These are phyloP conservation scores for Pseudeuparius sepicola DNA, from an alignment of 2,888 invertebrate species.

Conservation along the genomic window DNA sequence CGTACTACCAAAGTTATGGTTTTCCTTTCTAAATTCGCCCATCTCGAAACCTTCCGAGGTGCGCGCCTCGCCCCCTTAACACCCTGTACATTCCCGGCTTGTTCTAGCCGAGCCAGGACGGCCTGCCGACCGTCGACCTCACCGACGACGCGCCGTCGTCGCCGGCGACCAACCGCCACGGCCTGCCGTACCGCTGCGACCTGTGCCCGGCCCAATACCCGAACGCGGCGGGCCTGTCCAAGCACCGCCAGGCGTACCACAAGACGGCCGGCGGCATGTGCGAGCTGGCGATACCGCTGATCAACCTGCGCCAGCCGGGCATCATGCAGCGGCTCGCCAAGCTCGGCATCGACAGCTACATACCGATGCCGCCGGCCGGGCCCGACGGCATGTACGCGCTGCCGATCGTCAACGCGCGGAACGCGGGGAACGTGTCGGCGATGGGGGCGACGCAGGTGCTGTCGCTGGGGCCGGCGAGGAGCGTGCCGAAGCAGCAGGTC, in stretches of 20 bases:
- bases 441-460: constrained; percentile 61
- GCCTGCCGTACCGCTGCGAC: constrained; percentile 50
- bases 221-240: constrained; percentile 45
- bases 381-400: constrained; percentile 48
- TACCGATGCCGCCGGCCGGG: constrained; percentile 53
- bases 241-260: constrained; percentile 56
- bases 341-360: constrained; percentile 64
- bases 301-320: constrained; percentile 60
- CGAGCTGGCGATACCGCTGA: constrained; percentile 63
- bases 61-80: too few relatives aligned
- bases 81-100: too few relatives aligned
- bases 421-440: constrained; percentile 37
- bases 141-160: constrained; percentile 40
- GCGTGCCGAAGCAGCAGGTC: constrained; percentile 31
- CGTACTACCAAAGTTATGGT: too few relatives aligned
- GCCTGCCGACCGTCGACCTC: constrained; percentile 42
- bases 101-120: constrained; percentile 12
- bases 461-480: constrained; percentile 58
- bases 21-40: too few relatives aligned
- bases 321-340: constrained; percentile 52
- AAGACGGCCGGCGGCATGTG: constrained; percentile 44
- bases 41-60: too few relatives aligned
- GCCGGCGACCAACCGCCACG: constrained; percentile 33
- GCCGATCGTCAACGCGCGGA: constrained; percentile 45
- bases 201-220: constrained; percentile 65